Evolutionary conservation across 2,113 vertebrate species (phyloP), one percentile per base, ranked within the genome.

Genomic region (Amblyornis subalaris): DNA sequence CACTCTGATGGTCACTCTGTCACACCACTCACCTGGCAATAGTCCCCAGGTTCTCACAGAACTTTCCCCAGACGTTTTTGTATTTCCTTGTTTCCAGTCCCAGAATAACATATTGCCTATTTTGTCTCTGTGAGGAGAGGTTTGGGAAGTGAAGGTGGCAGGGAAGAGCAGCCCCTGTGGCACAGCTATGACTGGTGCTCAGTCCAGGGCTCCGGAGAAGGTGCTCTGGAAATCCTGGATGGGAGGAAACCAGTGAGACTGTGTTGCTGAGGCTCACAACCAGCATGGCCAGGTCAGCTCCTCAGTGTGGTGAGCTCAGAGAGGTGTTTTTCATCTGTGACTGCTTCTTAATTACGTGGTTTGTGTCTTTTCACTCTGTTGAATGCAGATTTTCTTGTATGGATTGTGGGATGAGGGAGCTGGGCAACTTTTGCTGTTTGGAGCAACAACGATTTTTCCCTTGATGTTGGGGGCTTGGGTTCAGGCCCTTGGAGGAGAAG

Each of bases 131-230:
- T 48, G 58, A 22, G 35, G 60, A 48, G 47, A 44, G 22, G 7
- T 47, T 36, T 73, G 13, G 29, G 40, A 47, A 42, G 33, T 2
- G 47, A 53, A 6, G 0, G 0, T 16, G 35, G 10, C 64, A 24
- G 64, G 29, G 33, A 19, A 40, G 15, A 45, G 9, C 54, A 47
- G 71, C 12, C 13, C 25, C 14, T 42, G 50, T 55, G 70, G 11
- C 45, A 23, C 4, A 0, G 8, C 71, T 16, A 0, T 33, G 33
- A 20, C 45, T 4, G 6, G 19, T 12, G 14, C 44, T 15, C 0
- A 0, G 9, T 12, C 4, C 22, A 64, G 65, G 44, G 48, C 40
- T 47, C 61, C 25, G 17, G 24, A 23, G 40, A 48, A 71, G 24
- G 12, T 24, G 22, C 64, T 65, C 36, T 48, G 42, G 21, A 55